phyloP scores from a whole-genome alignment of 2,888 invertebrate genomes.

The Erebia aethiops region DNA sequence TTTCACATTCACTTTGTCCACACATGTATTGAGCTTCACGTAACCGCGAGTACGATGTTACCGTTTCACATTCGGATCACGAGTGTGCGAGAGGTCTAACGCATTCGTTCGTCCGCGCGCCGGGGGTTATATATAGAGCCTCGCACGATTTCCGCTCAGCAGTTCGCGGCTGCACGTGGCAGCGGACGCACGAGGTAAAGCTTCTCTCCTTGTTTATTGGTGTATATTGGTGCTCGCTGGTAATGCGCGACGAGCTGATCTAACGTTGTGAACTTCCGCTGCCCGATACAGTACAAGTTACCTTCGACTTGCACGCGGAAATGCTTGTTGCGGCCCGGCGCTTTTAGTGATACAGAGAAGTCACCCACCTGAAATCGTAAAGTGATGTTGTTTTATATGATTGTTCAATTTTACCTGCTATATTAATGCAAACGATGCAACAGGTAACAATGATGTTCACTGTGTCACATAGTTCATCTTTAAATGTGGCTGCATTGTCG shows the following conservation, averaged over 20 bases:
- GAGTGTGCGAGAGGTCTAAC: constrained; percentile 18
- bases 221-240: constrained; percentile 99
- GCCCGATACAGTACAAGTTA: constrained; percentile 97
- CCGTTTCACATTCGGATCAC: constrained; percentile 13
- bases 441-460: background rate
- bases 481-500: too few relatives aligned
- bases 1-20: constrained; percentile 18
- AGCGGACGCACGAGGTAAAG: constrained; percentile 97
- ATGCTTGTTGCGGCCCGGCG: constrained; percentile 98
- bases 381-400: background rate
- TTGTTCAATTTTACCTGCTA: background rate
- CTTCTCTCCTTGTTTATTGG: constrained; percentile 98
- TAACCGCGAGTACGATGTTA: background rate
- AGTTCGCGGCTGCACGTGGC: constrained; percentile 77
- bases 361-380: constrained; percentile 94
- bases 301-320: constrained; percentile 98
- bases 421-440: background rate
- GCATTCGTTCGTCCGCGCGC: constrained; percentile 16
- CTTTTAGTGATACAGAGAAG: constrained; percentile 98
- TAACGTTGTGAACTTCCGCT: constrained; percentile 97
- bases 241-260: constrained; percentile 99
- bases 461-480: background rate
- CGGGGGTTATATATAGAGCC: constrained; percentile 24
- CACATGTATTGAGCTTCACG: constrained; percentile 15
- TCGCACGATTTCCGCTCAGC: constrained; percentile 50